These are phyloP conservation scores for Podiceps cristatus DNA, from an alignment of 2,113 vertebrate species.

Conservation along the genomic window DNA sequence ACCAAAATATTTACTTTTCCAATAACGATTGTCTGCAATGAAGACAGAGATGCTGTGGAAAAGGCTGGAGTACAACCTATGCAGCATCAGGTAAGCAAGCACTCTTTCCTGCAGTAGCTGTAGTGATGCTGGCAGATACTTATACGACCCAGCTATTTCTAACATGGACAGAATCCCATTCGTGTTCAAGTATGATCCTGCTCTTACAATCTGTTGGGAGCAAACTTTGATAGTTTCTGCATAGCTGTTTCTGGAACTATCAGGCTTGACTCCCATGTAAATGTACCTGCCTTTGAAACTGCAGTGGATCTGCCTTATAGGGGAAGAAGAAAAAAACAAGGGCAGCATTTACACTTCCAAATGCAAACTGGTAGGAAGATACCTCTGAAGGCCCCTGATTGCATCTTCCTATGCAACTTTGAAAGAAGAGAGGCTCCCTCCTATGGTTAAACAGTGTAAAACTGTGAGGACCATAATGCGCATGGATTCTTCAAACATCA, in stretches of 20 bases:
- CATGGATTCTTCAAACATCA: not conserved
- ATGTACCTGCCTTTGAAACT: not conserved
- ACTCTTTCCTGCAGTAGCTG: not conserved
- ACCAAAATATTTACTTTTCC: not conserved
- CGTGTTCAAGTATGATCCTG: not conserved
- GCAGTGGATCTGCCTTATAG: not conserved
- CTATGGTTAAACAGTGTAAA: not conserved
- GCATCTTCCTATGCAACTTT: not conserved
- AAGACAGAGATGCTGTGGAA: not conserved
- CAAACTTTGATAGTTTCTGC: not conserved
- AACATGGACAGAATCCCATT: slow-evolving; percentile 9
- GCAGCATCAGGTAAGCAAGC: not conserved
- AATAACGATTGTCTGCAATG: not conserved
- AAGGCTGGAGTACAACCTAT: not conserved
- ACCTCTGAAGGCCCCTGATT: not conserved
- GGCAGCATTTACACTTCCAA: not conserved
- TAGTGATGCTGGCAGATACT: slow-evolving; percentile 25
- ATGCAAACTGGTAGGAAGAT: not conserved
- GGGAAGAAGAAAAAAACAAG: not conserved
- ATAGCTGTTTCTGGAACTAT: not conserved
- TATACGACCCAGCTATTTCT: not conserved
- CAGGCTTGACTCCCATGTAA: not conserved
- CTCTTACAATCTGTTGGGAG: not conserved
- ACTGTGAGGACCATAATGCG: not conserved
- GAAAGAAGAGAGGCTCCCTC: slow-evolving; percentile 56